Percentiles rank a stretch among this genome's conserved stretches.
Evolutionary conservation across 2,888 invertebrate species (phyloP).

Genomic region (Blastobasis lacticolella): DNA sequence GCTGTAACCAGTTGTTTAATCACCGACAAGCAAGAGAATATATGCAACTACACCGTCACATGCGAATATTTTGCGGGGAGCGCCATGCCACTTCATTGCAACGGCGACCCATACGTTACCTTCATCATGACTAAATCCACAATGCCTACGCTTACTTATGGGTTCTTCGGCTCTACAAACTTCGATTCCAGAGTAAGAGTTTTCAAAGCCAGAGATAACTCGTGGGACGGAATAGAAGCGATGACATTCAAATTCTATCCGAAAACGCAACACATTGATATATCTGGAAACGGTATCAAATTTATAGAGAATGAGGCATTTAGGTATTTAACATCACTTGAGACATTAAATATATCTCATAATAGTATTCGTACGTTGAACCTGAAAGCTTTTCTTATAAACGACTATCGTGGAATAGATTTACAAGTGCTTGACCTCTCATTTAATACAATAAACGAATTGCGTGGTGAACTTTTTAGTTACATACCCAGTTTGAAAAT

Average conservation of each 20-base stretch:
- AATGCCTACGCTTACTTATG: constrained; percentile 21
- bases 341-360: constrained; percentile 39
- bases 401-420: constrained; percentile 19
- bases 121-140: constrained; percentile 35
- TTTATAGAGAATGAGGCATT: constrained; percentile 38
- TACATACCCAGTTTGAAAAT: constrained; percentile 26
- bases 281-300: constrained; percentile 37
- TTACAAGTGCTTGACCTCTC: constrained; percentile 42
- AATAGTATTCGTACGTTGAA: constrained; percentile 35
- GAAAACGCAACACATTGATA: constrained; percentile 28
- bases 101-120: constrained; percentile 29
- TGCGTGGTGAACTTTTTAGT: constrained; percentile 29
- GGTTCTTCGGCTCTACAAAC: constrained; percentile 52
- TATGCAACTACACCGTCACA: constrained; percentile 35
- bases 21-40: no score
- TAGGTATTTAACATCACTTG: constrained; percentile 23
- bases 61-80: constrained; percentile 33
- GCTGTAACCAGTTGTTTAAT: no score
- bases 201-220: constrained; percentile 30
- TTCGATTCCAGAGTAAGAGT: constrained; percentile 49
- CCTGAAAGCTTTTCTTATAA: constrained; percentile 26
- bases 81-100: constrained; percentile 29
- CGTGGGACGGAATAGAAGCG: constrained; percentile 33
- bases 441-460: constrained; percentile 28
- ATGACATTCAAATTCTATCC: constrained; percentile 40